Conservation (phyloP, 2,797 vertebrate genomes). For the Poecilia gillii region DNA sequence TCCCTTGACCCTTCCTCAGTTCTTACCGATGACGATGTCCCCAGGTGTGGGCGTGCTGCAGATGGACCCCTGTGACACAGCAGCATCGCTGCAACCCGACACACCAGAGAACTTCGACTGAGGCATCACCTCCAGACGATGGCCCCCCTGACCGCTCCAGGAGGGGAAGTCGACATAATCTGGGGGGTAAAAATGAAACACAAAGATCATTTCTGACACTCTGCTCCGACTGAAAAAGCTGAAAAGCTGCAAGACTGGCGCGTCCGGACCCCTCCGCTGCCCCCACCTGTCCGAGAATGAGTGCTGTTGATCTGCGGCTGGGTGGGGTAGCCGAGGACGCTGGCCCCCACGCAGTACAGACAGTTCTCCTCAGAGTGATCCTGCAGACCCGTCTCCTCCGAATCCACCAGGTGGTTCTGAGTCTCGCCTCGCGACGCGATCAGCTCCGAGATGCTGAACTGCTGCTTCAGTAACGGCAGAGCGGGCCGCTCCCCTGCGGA, state of each 20-base stretch:
- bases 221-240: background rate
- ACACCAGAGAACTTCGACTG: slow-evolving; percentile 97
- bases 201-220: background rate
- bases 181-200: slow-evolving; percentile 46
- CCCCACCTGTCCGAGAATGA: slow-evolving; percentile 87
- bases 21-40: slow-evolving; percentile 91
- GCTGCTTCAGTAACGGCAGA: slow-evolving; percentile 87
- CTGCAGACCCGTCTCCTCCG: slow-evolving; percentile 94
- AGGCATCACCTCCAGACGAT: slow-evolving; percentile 92
- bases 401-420: slow-evolving; percentile 87
- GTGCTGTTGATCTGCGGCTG: slow-evolving; percentile 86
- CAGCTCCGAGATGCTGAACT: slow-evolving; percentile 97
- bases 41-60: slow-evolving; percentile 91
- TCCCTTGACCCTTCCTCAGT: background rate
- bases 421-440: slow-evolving; percentile 91
- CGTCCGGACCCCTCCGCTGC: background rate
- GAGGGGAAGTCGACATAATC: slow-evolving; percentile 93
- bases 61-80: slow-evolving; percentile 90
- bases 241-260: background rate
- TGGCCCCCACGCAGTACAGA: slow-evolving; percentile 93
- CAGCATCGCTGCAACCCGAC: slow-evolving; percentile 94
- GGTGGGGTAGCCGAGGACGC: slow-evolving; percentile 88
- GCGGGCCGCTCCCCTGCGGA: slow-evolving; percentile 82
- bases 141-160: slow-evolving; percentile 91
- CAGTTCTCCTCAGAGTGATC: slow-evolving; percentile 97